phyloP scores from a whole-genome alignment of 1,140 invertebrate genomes.

The Chrysomallon squamiferum region DNA sequence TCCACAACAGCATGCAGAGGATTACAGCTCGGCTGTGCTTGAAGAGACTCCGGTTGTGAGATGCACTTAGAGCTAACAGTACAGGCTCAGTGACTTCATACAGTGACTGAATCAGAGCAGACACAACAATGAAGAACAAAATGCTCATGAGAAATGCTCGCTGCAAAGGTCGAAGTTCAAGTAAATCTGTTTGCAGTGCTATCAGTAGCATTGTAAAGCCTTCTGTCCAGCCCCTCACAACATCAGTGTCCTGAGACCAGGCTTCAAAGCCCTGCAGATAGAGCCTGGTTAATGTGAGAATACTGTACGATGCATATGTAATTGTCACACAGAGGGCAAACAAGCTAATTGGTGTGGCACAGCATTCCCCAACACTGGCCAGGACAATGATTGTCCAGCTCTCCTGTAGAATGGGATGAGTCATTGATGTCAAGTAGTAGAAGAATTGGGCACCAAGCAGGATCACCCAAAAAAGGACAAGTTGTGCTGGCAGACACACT shows the following conservation, averaged over 20 bases:
- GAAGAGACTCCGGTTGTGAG: slow-evolving; percentile 72
- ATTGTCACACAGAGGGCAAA: slow-evolving; percentile 68
- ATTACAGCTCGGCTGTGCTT: slow-evolving; percentile 81
- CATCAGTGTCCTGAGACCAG: slow-evolving; percentile 57
- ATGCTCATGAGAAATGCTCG: slow-evolving; percentile 68
- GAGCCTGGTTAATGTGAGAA: slow-evolving; percentile 64
- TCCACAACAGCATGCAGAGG: slow-evolving; percentile 83
- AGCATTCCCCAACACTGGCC: slow-evolving; percentile 64
- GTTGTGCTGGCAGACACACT: slow-evolving; percentile 64
- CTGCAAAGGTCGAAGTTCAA: slow-evolving; percentile 66
- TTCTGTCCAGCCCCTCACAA: slow-evolving; percentile 68
- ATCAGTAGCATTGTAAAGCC: slow-evolving; percentile 69
- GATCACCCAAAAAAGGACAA: slow-evolving; percentile 65
- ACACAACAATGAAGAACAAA: slow-evolving; percentile 67
- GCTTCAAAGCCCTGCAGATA: slow-evolving; percentile 63
- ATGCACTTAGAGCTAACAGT: slow-evolving; percentile 65
- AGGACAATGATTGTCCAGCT: slow-evolving; percentile 64
- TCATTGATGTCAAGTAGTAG: slow-evolving; percentile 36
- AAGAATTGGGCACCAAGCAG: slow-evolving; percentile 63
- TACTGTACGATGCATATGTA: slow-evolving; percentile 65
- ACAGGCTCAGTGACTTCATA: slow-evolving; percentile 70
- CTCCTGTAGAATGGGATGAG: slow-evolving; percentile 40
- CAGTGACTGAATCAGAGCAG: slow-evolving; percentile 69
- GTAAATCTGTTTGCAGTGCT: slow-evolving; percentile 68
- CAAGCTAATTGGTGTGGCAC: slow-evolving; percentile 67